Base-by-base conservation (phyloP, 2,113 vertebrate genomes). In the Mugil cephalus region DNA sequence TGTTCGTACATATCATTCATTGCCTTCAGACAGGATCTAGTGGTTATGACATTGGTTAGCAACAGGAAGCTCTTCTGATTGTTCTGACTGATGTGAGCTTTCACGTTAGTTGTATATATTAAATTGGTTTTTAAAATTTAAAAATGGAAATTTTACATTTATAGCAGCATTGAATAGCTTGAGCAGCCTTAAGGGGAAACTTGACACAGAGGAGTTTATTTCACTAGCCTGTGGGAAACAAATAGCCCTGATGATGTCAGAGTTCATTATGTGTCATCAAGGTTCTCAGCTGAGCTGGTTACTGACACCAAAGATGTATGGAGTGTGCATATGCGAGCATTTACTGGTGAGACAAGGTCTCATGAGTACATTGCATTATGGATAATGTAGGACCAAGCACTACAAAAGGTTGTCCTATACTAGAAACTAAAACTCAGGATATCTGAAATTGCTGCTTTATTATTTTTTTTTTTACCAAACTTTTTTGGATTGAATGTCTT, bases 171-270 rank as follows among this genome's bases (percentile, higher is more conserved):
- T n/a, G n/a, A n/a, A n/a, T n/a, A n/a, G n/a, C n/a, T n/a, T n/a
- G n/a, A n/a, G n/a, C n/a, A n/a, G n/a, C n/a, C n/a, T n/a, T n/a
- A n/a, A n/a, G n/a, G n/a, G n/a, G n/a, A n/a, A n/a, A n/a, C n/a
- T n/a, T n/a, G n/a, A n/a, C n/a, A n/a, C n/a, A n/a, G n/a, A n/a
- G n/a, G n/a, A n/a, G n/a, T n/a, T n/a, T n/a, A n/a, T n/a, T n/a
- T n/a, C n/a, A n/a, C n/a, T n/a, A n/a, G n/a, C n/a, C n/a, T n/a
- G n/a, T n/a, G n/a, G 30, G 35, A 35, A 65, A 17, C 42, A 63
- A 63, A 21, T 13, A 19, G 35, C 60, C 13, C 40, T n/a, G 14
- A 46, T 39, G 50, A 70, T n/a, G 21, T 63, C 55, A 42, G 4
- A n/a, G n/a, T n/a, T n/a, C 7, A 10, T 60, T 51, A 75, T 4